phyloP scores from a whole-genome alignment of 2,113 vertebrate species.

The Rhabdomys dilectus region DNA sequence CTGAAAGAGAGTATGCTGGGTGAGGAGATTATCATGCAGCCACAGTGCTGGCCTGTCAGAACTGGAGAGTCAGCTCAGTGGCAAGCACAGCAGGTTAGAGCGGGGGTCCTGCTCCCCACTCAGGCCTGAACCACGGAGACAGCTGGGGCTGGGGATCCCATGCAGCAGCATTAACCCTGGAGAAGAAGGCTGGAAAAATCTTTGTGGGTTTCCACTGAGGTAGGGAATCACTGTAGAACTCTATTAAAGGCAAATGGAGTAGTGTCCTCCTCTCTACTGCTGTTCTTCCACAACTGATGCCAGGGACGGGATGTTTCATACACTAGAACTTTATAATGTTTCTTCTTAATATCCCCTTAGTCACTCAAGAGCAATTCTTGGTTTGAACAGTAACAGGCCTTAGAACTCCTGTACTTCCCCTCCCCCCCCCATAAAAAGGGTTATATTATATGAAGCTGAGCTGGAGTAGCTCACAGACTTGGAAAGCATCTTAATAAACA shows the following conservation, averaged over 20 bases:
- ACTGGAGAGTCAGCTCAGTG: not conserved
- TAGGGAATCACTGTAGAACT: not conserved
- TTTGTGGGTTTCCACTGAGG: not conserved
- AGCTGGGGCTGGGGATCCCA: not conserved
- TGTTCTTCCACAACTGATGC: not conserved
- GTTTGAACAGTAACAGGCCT: not conserved
- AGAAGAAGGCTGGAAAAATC: not conserved
- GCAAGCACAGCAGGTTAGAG: not conserved
- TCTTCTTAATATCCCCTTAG: not conserved
- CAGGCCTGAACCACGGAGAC: not conserved
- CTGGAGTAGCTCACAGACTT: not conserved
- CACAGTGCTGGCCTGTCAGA: not conserved
- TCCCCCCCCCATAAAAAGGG: not conserved
- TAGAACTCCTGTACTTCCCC: not conserved
- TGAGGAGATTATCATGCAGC: not conserved
- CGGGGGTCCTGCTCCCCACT: not conserved
- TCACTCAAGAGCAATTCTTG: not conserved
- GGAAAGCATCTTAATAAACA: not conserved
- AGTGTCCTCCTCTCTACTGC: not conserved
- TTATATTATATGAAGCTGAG: not conserved
- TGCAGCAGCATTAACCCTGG: not conserved
- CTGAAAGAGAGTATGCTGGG: not conserved
- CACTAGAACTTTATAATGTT: not conserved
- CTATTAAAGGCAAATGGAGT: not conserved
- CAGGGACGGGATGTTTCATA: not conserved